phyloP scores from a whole-genome alignment of 2,113 vertebrate genomes.

The Leptodactylus fuscus region DNA sequence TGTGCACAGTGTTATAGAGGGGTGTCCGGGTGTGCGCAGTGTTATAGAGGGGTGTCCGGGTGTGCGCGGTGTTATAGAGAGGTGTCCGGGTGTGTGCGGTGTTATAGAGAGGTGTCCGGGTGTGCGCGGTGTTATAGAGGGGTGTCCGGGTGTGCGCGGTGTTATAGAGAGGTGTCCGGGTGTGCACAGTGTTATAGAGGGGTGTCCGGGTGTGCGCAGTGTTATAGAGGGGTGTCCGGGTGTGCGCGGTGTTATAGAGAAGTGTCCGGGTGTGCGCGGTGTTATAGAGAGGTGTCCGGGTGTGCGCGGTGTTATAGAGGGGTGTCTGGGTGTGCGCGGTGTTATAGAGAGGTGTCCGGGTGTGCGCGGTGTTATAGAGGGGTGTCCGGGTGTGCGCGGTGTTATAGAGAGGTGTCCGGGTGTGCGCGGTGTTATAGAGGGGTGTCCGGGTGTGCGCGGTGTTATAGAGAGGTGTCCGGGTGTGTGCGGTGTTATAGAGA shows the following conservation, averaged over 20 bases:
- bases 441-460: background rate
- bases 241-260: background rate
- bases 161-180: background rate
- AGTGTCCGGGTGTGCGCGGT: too few species aligned
- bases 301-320: background rate
- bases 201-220: background rate
- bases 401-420: background rate
- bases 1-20: background rate
- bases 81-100: background rate
- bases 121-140: background rate
- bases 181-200: background rate
- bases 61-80: background rate
- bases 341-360: background rate
- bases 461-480: background rate
- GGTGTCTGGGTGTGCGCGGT: background rate
- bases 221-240: background rate
- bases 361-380: background rate
- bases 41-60: background rate
- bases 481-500: too few species aligned
- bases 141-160: background rate
- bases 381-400: background rate
- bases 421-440: background rate
- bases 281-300: background rate
- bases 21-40: background rate
- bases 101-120: background rate